Base-by-base conservation (phyloP, 2,888 invertebrate species). In the Ethmia dodecea region DNA sequence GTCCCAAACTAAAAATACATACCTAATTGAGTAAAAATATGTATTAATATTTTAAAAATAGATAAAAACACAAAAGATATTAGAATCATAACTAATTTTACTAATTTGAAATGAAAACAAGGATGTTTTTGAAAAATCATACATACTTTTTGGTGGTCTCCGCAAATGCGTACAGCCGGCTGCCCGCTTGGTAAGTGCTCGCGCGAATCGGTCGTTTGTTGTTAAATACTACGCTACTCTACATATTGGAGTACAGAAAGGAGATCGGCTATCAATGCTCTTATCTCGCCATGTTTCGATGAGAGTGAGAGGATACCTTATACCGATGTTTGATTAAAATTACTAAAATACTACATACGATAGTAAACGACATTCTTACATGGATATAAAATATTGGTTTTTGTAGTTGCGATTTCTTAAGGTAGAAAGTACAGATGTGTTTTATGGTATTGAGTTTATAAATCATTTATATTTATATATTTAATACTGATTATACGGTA, bases 181-280 rank as follows among this genome's bases (percentile, higher is more conserved):
- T 58, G 72, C 52, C 67, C 71, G 75, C 57, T 60, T 46, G 56
- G 68, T 67, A 73, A 86, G 72, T 86, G 84, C 72, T 72, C 74
- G 72, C 71, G 72, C 73, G 75, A 69, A 66, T 71, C 69, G 60
- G 45, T 47, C 42, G 75, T 64, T 54, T 70, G 74, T 70, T 76
- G 73, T 86, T 86, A 86, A 86, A 86, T 86, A 86, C 81, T 55
- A 62, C 63, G 68, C 68, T 78, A 77, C 69, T 75, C 76, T 79
- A 80, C 76, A 80, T 83, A 81, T 79, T 53, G 59, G 52, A 61
- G 59, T 55, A 45, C 67, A 58, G 66, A 67, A 71, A 66, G 64
- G 64, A 61, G 51, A 66, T 60, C 59, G 48, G 40, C 45, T 36
- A 40, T 37, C 40, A 32, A n/a, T n/a, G n/a, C n/a, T n/a, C n/a